Evolutionary conservation across 23 tunicate genomes (phyloP).

Genomic region (Halocynthia aurantium): DNA sequence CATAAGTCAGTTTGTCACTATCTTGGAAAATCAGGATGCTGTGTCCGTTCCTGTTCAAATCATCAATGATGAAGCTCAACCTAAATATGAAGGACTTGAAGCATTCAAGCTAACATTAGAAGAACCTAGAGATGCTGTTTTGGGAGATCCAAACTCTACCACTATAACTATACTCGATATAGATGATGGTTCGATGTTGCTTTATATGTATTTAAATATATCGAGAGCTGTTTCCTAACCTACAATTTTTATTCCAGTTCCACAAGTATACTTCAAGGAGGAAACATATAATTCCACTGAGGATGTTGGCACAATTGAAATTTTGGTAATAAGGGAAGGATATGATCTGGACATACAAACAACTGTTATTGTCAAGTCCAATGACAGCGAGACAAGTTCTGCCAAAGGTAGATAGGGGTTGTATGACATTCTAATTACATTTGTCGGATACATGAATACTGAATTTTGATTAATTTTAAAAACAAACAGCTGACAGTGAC

Average conservation of each 20-base stretch:
- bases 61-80: not conserved
- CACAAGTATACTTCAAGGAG: not conserved
- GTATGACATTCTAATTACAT: no score
- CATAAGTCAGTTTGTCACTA: not conserved
- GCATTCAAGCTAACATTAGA: not conserved
- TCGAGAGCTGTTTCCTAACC: no score
- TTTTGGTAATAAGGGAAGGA: not conserved
- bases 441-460: no score
- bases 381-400: not conserved
- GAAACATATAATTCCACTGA: not conserved
- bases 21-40: not conserved
- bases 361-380: conserved; percentile 6
- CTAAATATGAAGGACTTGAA: conserved; percentile 3
- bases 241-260: not conserved
- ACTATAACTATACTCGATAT: not conserved
- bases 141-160: not conserved
- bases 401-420: not conserved
- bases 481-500: not conserved
- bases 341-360: not conserved
- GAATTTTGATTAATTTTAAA: no score
- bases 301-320: not conserved
- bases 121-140: not conserved
- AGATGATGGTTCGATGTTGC: not conserved
- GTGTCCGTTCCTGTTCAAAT: not conserved
- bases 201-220: no score